Conservation (phyloP, 2,113 vertebrate species). For the Hemichromis elongatus region DNA sequence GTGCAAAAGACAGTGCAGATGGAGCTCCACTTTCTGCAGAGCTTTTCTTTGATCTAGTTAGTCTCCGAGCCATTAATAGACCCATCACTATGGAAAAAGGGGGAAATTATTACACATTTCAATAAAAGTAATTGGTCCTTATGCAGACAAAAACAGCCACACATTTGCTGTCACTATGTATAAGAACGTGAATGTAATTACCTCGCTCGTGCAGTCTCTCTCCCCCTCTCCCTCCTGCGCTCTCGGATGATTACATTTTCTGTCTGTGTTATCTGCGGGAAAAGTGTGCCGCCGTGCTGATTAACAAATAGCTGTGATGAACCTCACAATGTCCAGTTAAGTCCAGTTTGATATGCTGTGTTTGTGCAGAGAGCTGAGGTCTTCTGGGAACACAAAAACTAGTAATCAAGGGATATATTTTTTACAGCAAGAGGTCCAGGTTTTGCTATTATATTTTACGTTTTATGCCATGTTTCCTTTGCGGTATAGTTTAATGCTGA, state of each 20-base stretch:
- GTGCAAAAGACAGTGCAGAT: conserved; percentile 50
- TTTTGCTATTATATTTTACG: neutral
- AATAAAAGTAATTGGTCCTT: conserved; percentile 82
- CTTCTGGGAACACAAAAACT: conserved; percentile 13
- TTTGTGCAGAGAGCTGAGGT: conserved; percentile 29
- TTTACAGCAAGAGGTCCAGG: conserved; percentile 1
- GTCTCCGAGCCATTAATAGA: conserved; percentile 78
- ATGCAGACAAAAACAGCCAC: conserved; percentile 76
- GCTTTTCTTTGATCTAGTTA: conserved; percentile 68
- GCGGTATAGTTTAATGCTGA: conserved; percentile 13
- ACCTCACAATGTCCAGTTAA: conserved; percentile 38
- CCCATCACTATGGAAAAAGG: conserved; percentile 69
- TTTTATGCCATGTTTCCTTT: neutral
- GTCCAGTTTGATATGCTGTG: conserved; percentile 4
- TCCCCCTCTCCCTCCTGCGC: conserved; percentile 45
- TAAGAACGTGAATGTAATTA: conserved; percentile 79
- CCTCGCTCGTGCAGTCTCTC: conserved; percentile 70
- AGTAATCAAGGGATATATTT: conserved; percentile 26
- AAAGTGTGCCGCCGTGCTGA: conserved; percentile 54
- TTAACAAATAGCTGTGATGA: conserved; percentile 64
- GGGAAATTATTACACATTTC: conserved; percentile 82
- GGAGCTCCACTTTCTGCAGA: neutral
- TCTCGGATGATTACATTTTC: conserved; percentile 71
- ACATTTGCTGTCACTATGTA: conserved; percentile 62
- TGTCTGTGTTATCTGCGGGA: conserved; percentile 73